Evolutionary conservation across 2,888 invertebrate species (phyloP).

Genomic region (Tetropium fuscum): DNA sequence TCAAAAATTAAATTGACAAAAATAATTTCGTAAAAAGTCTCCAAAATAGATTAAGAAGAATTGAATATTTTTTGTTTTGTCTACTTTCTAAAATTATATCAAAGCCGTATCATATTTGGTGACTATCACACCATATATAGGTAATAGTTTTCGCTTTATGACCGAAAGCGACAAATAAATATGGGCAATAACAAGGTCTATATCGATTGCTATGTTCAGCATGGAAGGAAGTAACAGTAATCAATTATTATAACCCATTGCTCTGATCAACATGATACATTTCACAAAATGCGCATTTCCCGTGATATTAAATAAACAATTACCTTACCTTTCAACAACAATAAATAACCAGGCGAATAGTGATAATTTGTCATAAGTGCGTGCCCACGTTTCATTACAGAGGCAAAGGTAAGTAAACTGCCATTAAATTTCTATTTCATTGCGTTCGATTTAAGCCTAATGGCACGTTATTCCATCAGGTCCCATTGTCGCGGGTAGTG

Average conservation of each 20-base stretch:
- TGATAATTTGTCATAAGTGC: conserved; percentile 10
- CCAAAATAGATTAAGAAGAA: too few species aligned
- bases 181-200: too few species aligned
- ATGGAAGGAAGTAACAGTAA: conserved; percentile 2
- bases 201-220: too few species aligned
- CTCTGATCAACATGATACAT: not conserved
- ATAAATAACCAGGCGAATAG: conserved; percentile 7
- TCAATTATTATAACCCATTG: conserved; percentile 11
- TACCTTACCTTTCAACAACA: conserved; percentile 6
- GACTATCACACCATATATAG: too few species aligned
- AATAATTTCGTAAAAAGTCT: too few species aligned
- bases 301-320: conserved; percentile 19
- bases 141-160: too few species aligned
- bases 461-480: conserved; percentile 1
- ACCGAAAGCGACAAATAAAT: too few species aligned
- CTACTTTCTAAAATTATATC: too few species aligned
- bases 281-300: conserved; percentile 18
- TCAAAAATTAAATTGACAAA: too few species aligned
- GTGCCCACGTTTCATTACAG: conserved; percentile 10
- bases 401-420: conserved; percentile 1
- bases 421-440: conserved; percentile 20
- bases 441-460: conserved; percentile 1
- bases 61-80: too few species aligned
- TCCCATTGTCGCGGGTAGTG: not conserved
- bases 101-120: too few species aligned